These are phyloP conservation scores for Cassiopea xamachana DNA, from an alignment of 30 jellyfish, hydroid and myxozoan species.

Conservation along the genomic window DNA sequence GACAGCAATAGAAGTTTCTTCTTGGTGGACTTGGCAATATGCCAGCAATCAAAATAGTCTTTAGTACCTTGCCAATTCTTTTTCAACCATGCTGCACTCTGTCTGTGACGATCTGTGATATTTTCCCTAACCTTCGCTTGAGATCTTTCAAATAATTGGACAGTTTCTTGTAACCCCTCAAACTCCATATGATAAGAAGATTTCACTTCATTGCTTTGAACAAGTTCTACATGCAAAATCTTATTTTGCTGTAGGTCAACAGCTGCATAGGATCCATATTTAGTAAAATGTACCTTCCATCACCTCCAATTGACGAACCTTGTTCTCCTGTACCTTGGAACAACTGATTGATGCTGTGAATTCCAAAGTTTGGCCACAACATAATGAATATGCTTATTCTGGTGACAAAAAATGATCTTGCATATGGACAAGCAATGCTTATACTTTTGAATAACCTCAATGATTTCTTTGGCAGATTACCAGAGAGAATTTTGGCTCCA, in stretches of 20 bases:
- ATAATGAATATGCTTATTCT: conserved; percentile 31
- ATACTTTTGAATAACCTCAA: conserved; percentile 38
- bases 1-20: conserved; percentile 48
- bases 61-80: conserved; percentile 23
- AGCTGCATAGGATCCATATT: background rate
- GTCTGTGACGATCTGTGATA: conserved; percentile 67
- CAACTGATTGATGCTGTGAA: conserved; percentile 26
- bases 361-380: conserved; percentile 19
- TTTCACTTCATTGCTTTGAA: background rate
- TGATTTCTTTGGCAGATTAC: conserved; percentile 48
- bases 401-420: conserved; percentile 37
- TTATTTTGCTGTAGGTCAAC: too few relatives aligned
- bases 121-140: conserved; percentile 38
- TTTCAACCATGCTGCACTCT: conserved; percentile 44
- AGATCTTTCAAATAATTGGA: conserved; percentile 30
- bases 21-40: conserved; percentile 47
- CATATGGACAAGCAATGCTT: conserved; percentile 1
- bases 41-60: conserved; percentile 69
- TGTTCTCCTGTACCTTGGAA: conserved; percentile 5
- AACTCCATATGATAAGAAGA: conserved; percentile 60
- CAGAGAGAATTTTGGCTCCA: conserved; percentile 53
- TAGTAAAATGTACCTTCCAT: conserved; percentile 78
- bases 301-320: conserved; percentile 56
- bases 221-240: too few relatives aligned
- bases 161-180: conserved; percentile 26